These are phyloP conservation scores for Oncorhynchus nerka DNA, from an alignment of 2,113 vertebrate genomes.

Conservation along the genomic window DNA sequence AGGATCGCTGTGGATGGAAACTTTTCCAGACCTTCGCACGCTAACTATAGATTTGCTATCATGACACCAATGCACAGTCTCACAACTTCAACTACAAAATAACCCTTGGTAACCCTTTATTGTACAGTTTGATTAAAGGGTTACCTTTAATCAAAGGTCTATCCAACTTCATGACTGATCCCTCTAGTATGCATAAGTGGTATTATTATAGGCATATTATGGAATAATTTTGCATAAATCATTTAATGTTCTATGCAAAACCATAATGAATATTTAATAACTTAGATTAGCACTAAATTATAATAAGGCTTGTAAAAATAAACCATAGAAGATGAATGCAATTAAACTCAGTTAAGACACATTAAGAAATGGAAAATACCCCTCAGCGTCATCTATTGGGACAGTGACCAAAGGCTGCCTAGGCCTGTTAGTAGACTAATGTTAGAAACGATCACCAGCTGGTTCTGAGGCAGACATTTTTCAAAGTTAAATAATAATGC, in stretches of 20 bases:
- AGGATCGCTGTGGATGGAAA: too few relatives aligned
- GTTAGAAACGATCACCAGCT: background rate
- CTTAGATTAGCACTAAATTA: conserved; percentile 32
- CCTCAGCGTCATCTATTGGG: background rate
- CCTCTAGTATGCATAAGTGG: conserved; percentile 29
- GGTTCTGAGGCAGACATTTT: background rate
- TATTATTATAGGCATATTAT: conserved; percentile 46
- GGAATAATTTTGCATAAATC: conserved; percentile 34
- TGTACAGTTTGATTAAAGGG: too few relatives aligned
- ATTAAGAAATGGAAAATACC: conserved; percentile 3
- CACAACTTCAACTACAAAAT: too few relatives aligned
- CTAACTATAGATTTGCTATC: too few relatives aligned
- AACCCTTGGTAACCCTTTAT: too few relatives aligned
- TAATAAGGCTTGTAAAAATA: conserved; percentile 37
- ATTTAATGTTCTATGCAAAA: conserved; percentile 20
- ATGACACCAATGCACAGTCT: too few relatives aligned
- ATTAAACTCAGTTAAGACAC: conserved; percentile 17
- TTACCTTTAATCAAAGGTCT: background rate
- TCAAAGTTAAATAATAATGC: background rate
- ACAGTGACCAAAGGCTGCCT: background rate
- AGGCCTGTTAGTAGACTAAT: background rate
- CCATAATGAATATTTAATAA: conserved; percentile 43
- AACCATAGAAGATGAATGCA: conserved; percentile 1
- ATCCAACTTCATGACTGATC: conserved; percentile 42
- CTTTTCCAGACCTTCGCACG: too few relatives aligned